phyloP scores from a whole-genome alignment of 2,888 invertebrate species.

The Morpho achilles region DNA sequence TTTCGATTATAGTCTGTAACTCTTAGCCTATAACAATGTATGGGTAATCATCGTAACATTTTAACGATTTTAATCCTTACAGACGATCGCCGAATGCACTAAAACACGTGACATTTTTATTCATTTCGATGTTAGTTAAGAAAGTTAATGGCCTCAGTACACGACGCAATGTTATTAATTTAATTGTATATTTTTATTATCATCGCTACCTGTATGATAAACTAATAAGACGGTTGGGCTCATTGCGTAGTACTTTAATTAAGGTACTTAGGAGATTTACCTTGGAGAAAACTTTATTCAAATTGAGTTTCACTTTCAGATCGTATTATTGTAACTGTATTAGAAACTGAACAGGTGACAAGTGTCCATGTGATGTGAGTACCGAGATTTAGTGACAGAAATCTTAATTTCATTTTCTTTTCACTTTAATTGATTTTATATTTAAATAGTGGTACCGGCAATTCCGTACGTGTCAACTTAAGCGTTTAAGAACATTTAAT shows the following conservation, averaged over 20 bases:
- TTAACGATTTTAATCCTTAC: constrained; percentile 39
- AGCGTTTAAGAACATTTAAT: too few species aligned
- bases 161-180: constrained; percentile 11
- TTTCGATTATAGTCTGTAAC: neutral
- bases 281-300: constrained; percentile 6
- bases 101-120: constrained; percentile 23
- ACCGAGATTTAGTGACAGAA: neutral
- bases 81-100: constrained; percentile 30
- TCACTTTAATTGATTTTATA: too few species aligned
- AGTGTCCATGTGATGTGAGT: neutral
- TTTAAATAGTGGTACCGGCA: too few species aligned
- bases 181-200: constrained; percentile 19
- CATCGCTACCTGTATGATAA: constrained; percentile 5
- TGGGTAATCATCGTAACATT: constrained; percentile 48
- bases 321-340: neutral
- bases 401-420: neutral
- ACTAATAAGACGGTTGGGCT: constrained; percentile 9
- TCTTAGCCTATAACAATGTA: constrained; percentile 27
- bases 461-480: too few species aligned
- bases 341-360: neutral
- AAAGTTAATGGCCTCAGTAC: constrained; percentile 14
- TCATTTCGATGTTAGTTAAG: constrained; percentile 11
- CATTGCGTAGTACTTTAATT: constrained; percentile 13
- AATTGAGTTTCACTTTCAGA: constrained; percentile 10
- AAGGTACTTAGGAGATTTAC: constrained; percentile 8